phyloP scores from a whole-genome alignment of 2,888 invertebrate species.

The Drosophila rellima region DNA sequence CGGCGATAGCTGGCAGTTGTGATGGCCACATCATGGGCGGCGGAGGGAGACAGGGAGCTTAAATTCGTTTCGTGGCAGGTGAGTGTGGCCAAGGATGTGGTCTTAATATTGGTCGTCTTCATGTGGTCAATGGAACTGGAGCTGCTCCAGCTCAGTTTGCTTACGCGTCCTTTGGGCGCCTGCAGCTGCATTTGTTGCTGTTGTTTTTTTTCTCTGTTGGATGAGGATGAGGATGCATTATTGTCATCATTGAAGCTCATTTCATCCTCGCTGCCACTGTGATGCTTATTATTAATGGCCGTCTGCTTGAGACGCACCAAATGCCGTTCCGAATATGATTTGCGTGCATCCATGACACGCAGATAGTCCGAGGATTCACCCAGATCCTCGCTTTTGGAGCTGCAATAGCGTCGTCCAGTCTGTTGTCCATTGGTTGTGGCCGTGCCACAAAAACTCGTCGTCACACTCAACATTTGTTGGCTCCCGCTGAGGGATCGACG shows the following conservation, averaged over 20 bases:
- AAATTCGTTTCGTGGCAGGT: constrained; percentile 83
- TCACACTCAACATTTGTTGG: constrained; percentile 75
- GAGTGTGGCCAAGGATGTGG: constrained; percentile 84
- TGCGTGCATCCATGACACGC: constrained; percentile 83
- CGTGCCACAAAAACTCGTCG: constrained; percentile 80
- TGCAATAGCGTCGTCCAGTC: constrained; percentile 77
- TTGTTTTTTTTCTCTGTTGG: constrained; percentile 45
- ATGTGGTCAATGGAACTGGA: constrained; percentile 83
- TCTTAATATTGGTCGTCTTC: constrained; percentile 85
- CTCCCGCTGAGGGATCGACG: constrained; percentile 69
- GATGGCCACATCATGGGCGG: constrained; percentile 42
- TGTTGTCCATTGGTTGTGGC: constrained; percentile 59
- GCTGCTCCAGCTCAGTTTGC: constrained; percentile 81
- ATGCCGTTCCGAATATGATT: constrained; percentile 84
- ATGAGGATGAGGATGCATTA: constrained; percentile 67
- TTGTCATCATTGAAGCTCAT: constrained; percentile 84
- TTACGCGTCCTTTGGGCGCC: constrained; percentile 48
- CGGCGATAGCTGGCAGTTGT: constrained; percentile 64
- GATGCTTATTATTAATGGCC: constrained; percentile 83
- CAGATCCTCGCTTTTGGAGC: constrained; percentile 84
- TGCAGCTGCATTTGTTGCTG: constrained; percentile 42
- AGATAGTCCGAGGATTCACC: constrained; percentile 80
- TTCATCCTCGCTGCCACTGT: constrained; percentile 83
- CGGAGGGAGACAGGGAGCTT: constrained; percentile 64
- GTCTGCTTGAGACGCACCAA: constrained; percentile 85